Evolutionary conservation across 2,797 vertebrate genomes (phyloP).

Genomic region (Neomorphus geoffroyi): DNA sequence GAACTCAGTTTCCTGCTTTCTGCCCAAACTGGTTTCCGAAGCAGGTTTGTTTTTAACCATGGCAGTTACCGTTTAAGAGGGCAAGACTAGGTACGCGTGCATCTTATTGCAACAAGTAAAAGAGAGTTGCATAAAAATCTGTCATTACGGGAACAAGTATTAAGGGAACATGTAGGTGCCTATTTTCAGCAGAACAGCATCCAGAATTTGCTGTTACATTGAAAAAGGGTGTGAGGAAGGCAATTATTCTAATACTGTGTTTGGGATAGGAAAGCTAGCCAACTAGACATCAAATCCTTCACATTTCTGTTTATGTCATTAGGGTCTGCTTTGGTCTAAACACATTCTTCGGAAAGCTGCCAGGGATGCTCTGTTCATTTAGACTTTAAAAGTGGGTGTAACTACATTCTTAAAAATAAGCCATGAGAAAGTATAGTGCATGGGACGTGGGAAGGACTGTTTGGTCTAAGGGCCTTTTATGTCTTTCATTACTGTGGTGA

Average conservation of each 20-base stretch:
- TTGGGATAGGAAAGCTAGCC: slow-evolving; percentile 29
- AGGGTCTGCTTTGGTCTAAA: slow-evolving; percentile 18
- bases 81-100: neutral
- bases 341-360: neutral
- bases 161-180: neutral
- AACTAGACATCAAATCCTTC: neutral
- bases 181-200: neutral
- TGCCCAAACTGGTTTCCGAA: neutral
- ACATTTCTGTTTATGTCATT: slow-evolving; percentile 36
- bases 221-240: neutral
- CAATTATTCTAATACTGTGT: slow-evolving; percentile 11
- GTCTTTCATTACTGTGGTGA: neutral
- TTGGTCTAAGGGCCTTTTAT: neutral
- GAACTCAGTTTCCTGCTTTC: neutral
- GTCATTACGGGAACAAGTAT: neutral
- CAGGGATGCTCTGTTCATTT: neutral
- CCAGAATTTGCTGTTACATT: neutral
- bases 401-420: neutral
- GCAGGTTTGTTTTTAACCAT: neutral
- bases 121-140: neutral
- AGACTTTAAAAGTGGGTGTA: neutral
- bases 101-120: neutral
- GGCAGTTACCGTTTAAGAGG: neutral
- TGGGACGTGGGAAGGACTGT: neutral
- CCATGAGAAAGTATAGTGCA: neutral